Base-by-base conservation (phyloP, 2,888 invertebrate species). In the Stenodera caucasica region DNA sequence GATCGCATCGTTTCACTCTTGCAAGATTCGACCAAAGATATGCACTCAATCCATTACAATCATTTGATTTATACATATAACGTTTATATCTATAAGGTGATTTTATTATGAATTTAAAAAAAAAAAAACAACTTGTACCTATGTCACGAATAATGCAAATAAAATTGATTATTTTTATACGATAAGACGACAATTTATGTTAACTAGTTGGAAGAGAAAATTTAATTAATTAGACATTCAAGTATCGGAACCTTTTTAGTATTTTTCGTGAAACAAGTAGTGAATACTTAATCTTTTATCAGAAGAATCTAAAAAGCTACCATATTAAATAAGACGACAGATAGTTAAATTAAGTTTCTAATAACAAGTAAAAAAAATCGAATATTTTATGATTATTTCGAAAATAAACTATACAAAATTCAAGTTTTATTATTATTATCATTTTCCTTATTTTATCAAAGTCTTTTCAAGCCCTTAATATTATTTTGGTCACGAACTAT, bases 181-280 rank as follows among this genome's bases (percentile, higher is more conserved):
- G 52, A 54, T 51, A 51, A 15, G 55, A 57, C 61, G 67, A 77
- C 45, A 45, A 77, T 76, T 75, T 78, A 78, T 80, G 78, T 73
- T 77, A 79, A 79, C 77, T 67, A 73, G 67, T 67, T 53, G 69
- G 69, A 12, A 21, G 21, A 21, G 70, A 66, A 77, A 80, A 80
- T 79, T 77, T 75, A 78, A 80, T 80, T 80, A 80, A 80, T 79
- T 80, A 79, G 73, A 75, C 77, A 80, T 80, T 80, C 80, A 77
- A 77, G 79, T 78, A 78, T 79, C 79, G 80, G 75, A 75, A 75
- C 75, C 76, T 77, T 76, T 71, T 78, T 77, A 75, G 77, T 77
- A 76, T 79, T 79, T 80, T 79, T 78, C 76, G 77, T 76, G 75
- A 75, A 74, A 78, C 80, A 78, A 79, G 77, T 74, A 69, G 72